Evolutionary conservation across 2,797 vertebrate species (phyloP).

Genomic region (Liasis olivaceus): DNA sequence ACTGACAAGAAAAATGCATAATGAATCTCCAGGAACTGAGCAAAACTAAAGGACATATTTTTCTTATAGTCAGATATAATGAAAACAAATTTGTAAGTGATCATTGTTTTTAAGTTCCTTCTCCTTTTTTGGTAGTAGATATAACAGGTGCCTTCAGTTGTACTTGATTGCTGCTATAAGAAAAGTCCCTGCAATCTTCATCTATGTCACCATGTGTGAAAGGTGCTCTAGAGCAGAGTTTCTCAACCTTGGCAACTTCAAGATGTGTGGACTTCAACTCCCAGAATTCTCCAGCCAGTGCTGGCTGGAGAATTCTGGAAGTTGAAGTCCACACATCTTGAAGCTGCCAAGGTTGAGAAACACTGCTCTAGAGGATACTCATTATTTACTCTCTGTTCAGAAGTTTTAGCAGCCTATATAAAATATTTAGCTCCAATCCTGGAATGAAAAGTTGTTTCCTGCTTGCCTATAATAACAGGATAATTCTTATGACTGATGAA

Average conservation of each 20-base stretch:
- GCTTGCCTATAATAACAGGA: not conserved
- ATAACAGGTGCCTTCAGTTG: not conserved
- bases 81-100: not conserved
- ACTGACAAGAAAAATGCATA: not conserved
- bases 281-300: too few relatives aligned
- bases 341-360: too few relatives aligned
- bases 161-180: not conserved
- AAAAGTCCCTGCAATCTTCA: not conserved
- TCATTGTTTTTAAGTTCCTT: not conserved
- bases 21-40: not conserved
- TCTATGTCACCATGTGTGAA: not conserved
- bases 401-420: not conserved
- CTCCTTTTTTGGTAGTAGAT: not conserved
- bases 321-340: too few relatives aligned
- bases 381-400: not conserved
- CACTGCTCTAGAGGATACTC: not conserved
- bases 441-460: not conserved
- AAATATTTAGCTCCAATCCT: not conserved
- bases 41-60: not conserved
- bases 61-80: not conserved
- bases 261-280: too few relatives aligned
- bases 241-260: too few relatives aligned
- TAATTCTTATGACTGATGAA: not conserved
- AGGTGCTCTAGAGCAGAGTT: not conserved
- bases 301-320: too few relatives aligned